Percentiles rank a stretch among this genome's conserved stretches.
Evolutionary conservation across 2,888 invertebrate genomes (phyloP).

Genomic region (Eubasilissa splendida): DNA sequence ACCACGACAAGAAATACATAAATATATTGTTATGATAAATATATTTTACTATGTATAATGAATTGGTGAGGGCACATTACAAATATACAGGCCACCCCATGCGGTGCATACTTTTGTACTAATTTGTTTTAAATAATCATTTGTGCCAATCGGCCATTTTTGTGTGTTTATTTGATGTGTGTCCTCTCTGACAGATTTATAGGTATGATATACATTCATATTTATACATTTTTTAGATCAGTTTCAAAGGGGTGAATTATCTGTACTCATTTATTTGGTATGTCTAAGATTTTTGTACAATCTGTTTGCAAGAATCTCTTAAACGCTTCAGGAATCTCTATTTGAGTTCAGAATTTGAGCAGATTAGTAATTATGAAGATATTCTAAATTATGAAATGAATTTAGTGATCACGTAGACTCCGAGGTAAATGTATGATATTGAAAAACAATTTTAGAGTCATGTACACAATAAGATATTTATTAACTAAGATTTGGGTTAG

Average conservation of each 20-base stretch:
- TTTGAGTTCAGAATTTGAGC: background rate
- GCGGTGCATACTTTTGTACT: no score
- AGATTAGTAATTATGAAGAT: conserved; percentile 42
- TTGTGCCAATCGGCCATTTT: no score
- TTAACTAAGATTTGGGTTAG: background rate
- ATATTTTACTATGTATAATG: background rate
- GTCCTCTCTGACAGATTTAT: background rate
- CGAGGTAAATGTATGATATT: conserved; percentile 2
- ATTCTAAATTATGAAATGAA: conserved; percentile 46
- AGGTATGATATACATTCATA: conserved; percentile 5
- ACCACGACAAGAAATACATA: conserved; percentile 1
- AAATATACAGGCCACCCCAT: no score
- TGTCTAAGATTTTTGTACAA: conserved; percentile 6
- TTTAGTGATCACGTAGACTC: background rate
- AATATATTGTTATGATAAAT: conserved; percentile 17
- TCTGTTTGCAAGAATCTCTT: conserved; percentile 17
- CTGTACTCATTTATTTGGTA: background rate
- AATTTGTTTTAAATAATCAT: no score
- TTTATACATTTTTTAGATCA: background rate
- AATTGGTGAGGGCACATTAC: background rate
- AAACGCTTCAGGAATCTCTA: background rate
- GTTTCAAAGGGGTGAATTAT: conserved; percentile 14
- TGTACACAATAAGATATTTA: conserved; percentile 15
- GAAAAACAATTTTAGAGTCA: conserved; percentile 18
- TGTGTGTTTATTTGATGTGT: no score